These are phyloP conservation scores for Bujurquina vittata DNA, from an alignment of 2,113 vertebrate genomes.

Conservation along the genomic window DNA sequence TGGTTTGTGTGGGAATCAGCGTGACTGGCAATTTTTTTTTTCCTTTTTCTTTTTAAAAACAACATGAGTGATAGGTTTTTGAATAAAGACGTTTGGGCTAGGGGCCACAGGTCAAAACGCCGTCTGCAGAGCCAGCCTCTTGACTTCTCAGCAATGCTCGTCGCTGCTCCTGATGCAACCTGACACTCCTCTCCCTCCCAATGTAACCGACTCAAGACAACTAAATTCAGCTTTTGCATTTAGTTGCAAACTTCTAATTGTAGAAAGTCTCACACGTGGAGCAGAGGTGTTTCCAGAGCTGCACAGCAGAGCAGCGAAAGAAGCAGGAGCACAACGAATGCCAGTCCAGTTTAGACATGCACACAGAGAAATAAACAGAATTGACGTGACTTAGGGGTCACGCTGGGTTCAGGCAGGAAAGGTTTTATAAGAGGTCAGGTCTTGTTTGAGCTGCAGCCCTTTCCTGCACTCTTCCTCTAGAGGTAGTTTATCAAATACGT, in stretches of 20 bases:
- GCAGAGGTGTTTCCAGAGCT: not conserved
- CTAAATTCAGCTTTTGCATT: slow-evolving; percentile 40
- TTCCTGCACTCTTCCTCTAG: not conserved
- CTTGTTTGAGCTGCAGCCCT: slow-evolving; percentile 9
- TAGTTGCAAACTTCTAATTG: slow-evolving; percentile 12
- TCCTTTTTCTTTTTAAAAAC: no score
- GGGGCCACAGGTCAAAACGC: slow-evolving; percentile 29
- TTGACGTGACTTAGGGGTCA: slow-evolving; percentile 16
- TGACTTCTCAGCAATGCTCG: slow-evolving; percentile 24
- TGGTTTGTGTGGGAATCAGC: slow-evolving; percentile 38
- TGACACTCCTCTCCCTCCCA: slow-evolving; percentile 33
- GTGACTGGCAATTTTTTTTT: not conserved
- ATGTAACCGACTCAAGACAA: slow-evolving; percentile 25
- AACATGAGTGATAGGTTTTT: slow-evolving; percentile 38
- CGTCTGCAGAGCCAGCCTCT: slow-evolving; percentile 13
- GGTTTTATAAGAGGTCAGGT: slow-evolving; percentile 20
- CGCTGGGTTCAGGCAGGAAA: slow-evolving; percentile 23
- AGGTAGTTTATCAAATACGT: slow-evolving; percentile 3
- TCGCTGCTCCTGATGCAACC: slow-evolving; percentile 40
- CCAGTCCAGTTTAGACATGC: slow-evolving; percentile 3
- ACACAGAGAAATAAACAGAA: slow-evolving; percentile 11
- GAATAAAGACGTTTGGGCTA: slow-evolving; percentile 33
- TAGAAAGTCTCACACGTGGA: not conserved
- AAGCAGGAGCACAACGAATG: not conserved
- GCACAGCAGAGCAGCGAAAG: not conserved